phyloP scores from a whole-genome alignment of 2,888 invertebrate species.

The Apodemia zela region DNA sequence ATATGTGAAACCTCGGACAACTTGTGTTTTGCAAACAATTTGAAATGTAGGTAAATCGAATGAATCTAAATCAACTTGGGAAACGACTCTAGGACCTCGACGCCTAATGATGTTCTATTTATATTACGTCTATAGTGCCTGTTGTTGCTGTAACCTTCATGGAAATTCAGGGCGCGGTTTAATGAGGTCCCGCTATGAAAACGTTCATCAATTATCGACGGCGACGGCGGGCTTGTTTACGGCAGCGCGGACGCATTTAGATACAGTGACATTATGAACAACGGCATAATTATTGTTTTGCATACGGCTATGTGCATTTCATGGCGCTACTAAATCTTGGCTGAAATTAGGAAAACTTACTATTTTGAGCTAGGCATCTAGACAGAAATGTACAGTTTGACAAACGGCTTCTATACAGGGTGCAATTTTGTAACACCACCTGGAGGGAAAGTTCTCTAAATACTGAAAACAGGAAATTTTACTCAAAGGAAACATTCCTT shows the following conservation, averaged over 20 bases:
- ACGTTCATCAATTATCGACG: slow-evolving; percentile 77
- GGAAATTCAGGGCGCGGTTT: slow-evolving; percentile 70
- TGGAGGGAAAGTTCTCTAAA: too few species aligned
- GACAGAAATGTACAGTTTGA: neutral
- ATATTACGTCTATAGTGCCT: slow-evolving; percentile 37
- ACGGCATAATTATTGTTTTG: slow-evolving; percentile 19
- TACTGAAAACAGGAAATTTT: too few species aligned
- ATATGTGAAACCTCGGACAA: too few species aligned
- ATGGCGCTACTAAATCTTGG: neutral
- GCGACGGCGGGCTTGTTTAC: slow-evolving; percentile 71
- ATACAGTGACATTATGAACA: slow-evolving; percentile 48
- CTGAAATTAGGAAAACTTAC: neutral
- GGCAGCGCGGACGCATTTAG: slow-evolving; percentile 73
- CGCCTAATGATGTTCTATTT: neutral
- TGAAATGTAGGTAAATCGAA: too few species aligned
- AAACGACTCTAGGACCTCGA: neutral
- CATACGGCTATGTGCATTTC: neutral
- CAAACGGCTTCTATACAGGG: neutral
- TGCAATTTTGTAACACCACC: too few species aligned
- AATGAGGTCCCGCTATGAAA: slow-evolving; percentile 72
- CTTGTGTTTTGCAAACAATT: too few species aligned
- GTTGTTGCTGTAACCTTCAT: slow-evolving; percentile 62
- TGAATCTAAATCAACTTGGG: neutral
- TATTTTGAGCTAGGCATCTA: neutral
- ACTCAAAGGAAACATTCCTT: too few species aligned